phyloP scores from a whole-genome alignment of 2,113 vertebrate species.

The Varanus salvator region DNA sequence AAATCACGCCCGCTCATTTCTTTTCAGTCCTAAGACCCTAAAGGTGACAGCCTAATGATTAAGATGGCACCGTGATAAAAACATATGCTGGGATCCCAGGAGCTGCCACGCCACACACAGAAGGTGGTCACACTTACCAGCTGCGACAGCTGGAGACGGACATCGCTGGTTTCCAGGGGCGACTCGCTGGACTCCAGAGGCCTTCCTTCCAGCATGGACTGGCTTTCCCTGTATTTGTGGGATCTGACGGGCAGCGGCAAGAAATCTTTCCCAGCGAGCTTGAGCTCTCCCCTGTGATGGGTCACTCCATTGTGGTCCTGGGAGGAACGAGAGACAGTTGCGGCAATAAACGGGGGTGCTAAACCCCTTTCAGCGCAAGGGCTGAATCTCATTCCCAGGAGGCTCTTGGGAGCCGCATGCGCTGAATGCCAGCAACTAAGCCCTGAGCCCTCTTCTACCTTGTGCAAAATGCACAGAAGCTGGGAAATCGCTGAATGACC shows the following conservation, averaged over 20 bases:
- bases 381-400: no score
- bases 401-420: not conserved
- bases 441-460: no score
- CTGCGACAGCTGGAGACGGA: conserved; percentile 83
- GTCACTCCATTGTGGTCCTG: conserved; percentile 89
- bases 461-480: no score
- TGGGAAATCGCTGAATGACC: no score
- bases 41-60: not conserved
- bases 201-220: conserved; percentile 74
- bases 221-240: conserved; percentile 82
- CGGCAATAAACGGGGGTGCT: not conserved
- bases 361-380: not conserved
- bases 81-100: not conserved
- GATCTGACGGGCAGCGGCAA: conserved; percentile 78
- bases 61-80: not conserved
- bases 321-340: conserved; percentile 17
- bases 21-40: not conserved
- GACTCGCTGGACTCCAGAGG: conserved; percentile 71
- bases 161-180: conserved; percentile 83
- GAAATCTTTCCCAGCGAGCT: conserved; percentile 79
- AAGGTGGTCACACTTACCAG: conserved; percentile 75
- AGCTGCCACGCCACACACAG: accelerated
- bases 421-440: no score
- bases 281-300: conserved; percentile 80
- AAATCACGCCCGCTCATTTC: not conserved